Conservation (phyloP, 2,797 vertebrate species). For the Hydrophis major region DNA sequence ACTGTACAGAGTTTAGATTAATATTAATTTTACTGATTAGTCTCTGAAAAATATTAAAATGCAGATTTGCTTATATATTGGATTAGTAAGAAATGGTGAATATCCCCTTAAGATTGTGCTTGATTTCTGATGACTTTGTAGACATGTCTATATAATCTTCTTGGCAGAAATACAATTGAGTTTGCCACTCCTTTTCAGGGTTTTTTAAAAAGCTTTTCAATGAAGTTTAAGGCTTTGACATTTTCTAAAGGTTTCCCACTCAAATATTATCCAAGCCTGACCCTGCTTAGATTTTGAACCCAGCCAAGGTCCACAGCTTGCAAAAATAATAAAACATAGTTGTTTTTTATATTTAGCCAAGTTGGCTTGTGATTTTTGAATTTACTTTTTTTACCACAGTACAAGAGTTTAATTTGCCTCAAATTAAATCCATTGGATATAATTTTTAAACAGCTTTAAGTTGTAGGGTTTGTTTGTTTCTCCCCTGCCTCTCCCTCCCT, state of each 20-base stretch:
- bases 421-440: conserved; percentile 64
- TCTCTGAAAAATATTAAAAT: conserved; percentile 69
- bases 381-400: conserved; percentile 68
- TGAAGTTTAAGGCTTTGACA: not conserved
- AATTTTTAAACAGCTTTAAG: conserved; percentile 64
- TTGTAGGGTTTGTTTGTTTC: conserved; percentile 7
- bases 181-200: not conserved
- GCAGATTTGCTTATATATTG: conserved; percentile 71
- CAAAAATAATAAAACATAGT: conserved; percentile 57
- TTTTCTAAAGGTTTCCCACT: not conserved
- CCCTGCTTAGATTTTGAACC: not conserved
- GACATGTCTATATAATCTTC: not conserved
- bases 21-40: conserved; percentile 74
- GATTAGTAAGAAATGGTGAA: conserved; percentile 67
- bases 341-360: conserved; percentile 70
- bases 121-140: not conserved
- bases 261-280: not conserved
- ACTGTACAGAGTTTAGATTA: conserved; percentile 72
- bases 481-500: conserved; percentile 2
- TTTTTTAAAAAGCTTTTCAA: not conserved
- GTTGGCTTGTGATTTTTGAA: conserved; percentile 71
- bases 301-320: not conserved
- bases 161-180: not conserved
- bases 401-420: conserved; percentile 69
- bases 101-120: not conserved